Percentiles rank a stretch among this genome's conserved stretches.
Conservation (phyloP, 2,888 invertebrate genomes). For the Aricia artaxerxes region DNA sequence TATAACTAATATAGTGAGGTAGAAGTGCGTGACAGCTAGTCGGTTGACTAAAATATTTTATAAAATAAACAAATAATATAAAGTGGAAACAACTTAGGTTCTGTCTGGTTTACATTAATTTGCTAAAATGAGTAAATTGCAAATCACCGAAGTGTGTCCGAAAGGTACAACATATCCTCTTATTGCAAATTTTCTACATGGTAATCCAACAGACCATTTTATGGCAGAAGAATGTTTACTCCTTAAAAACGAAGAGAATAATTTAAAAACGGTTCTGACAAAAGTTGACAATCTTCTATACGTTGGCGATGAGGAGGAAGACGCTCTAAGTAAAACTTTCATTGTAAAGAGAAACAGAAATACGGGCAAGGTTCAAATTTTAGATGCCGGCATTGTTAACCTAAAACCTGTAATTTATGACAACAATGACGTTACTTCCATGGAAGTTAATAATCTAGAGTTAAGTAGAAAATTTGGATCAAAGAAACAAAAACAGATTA, state of each 20-base stretch:
- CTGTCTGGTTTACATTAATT: not conserved
- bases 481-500: slow-evolving; percentile 79
- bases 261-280: slow-evolving; percentile 49
- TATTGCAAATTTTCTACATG: slow-evolving; percentile 65
- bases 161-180: slow-evolving; percentile 53
- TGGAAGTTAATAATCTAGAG: slow-evolving; percentile 60
- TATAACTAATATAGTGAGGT: not conserved
- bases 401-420: slow-evolving; percentile 54
- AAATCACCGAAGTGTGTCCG: slow-evolving; percentile 57
- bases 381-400: slow-evolving; percentile 57
- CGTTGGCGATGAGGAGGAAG: slow-evolving; percentile 56
- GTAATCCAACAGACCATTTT: slow-evolving; percentile 58
- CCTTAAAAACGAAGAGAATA: slow-evolving; percentile 49
- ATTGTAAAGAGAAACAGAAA: slow-evolving; percentile 57
- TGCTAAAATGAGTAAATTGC: slow-evolving; percentile 54
- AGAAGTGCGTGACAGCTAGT: not conserved
- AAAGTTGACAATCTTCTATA: slow-evolving; percentile 57
- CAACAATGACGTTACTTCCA: slow-evolving; percentile 44
- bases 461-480: slow-evolving; percentile 84
- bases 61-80: not conserved
- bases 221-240: slow-evolving; percentile 49
- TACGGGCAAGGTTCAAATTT: slow-evolving; percentile 63
- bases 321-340: slow-evolving; percentile 56
- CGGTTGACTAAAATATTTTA: not conserved
- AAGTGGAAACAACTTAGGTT: no score